Percentiles rank a stretch among this genome's conserved stretches.
Conservation (phyloP, 2,888 invertebrate species). For the Pristionchus mayeri region DNA sequence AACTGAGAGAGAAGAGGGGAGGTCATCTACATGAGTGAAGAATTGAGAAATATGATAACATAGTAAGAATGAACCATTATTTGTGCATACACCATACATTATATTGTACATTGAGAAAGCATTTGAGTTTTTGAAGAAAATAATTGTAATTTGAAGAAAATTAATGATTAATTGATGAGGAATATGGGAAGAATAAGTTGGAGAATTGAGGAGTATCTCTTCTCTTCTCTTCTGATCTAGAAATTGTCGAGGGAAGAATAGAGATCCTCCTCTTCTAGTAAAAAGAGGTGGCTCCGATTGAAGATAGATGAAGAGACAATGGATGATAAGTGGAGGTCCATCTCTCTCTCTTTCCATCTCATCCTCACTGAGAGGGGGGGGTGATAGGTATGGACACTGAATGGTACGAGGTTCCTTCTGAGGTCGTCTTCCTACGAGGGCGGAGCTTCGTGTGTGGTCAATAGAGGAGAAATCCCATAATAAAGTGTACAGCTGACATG, state of each 20-base stretch:
- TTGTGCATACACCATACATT: too few relatives aligned
- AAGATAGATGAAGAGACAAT: constrained; percentile 41
- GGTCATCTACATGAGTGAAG: neutral
- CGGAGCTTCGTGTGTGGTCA: constrained; percentile 5
- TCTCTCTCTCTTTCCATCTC: constrained; percentile 31
- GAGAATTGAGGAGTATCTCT: neutral
- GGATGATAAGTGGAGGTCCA: constrained; percentile 17
- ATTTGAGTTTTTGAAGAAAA: too few relatives aligned
- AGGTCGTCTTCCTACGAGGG: neutral
- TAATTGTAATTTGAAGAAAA: too few relatives aligned
- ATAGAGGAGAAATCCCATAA: constrained; percentile 19
- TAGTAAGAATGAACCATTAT: too few relatives aligned
- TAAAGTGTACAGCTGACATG: constrained; percentile 27
- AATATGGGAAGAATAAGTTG: neutral
- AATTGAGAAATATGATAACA: neutral
- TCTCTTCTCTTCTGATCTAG: neutral
- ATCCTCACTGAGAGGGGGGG: neutral
- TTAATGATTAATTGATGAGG: too few relatives aligned
- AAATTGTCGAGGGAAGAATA: neutral
- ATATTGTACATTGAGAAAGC: too few relatives aligned
- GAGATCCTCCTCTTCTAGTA: neutral
- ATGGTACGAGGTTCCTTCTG: constrained; percentile 24
- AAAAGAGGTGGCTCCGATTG: neutral
- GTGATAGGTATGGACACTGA: neutral
- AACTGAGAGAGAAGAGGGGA: neutral